Evolutionary conservation across 2,888 invertebrate species (phyloP).

Genomic region (Microdon myrmicae): DNA sequence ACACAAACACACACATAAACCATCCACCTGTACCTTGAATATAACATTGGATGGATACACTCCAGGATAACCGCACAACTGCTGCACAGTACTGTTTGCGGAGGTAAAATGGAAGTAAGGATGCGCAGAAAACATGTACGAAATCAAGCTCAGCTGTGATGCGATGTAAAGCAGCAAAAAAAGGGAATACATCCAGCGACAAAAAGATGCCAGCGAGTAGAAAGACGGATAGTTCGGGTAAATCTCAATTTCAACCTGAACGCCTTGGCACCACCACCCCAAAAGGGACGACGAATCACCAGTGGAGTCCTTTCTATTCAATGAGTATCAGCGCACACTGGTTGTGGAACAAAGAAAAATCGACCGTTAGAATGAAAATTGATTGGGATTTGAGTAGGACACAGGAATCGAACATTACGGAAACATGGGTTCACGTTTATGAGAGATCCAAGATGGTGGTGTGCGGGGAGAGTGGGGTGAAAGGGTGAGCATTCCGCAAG

Average conservation of each 20-base stretch:
- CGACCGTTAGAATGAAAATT: conserved; percentile 47
- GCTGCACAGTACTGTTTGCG: conserved; percentile 47
- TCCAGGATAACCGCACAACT: conserved; percentile 47
- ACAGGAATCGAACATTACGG: conserved; percentile 48
- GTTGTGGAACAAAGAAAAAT: conserved; percentile 37
- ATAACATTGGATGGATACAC: conserved; percentile 26
- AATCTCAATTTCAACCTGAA: conserved; percentile 1
- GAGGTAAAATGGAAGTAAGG: conserved; percentile 52
- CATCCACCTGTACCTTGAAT: too few relatives aligned
- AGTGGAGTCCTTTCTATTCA: conserved; percentile 33
- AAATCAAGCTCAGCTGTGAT: conserved; percentile 45
- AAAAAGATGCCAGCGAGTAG: conserved; percentile 42
- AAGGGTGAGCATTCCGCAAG: too few relatives aligned
- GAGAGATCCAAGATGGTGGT: too few relatives aligned
- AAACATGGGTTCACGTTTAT: conserved; percentile 52
- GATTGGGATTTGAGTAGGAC: conserved; percentile 51
- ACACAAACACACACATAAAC: too few relatives aligned
- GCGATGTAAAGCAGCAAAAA: conserved; percentile 43
- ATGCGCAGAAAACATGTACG: conserved; percentile 48
- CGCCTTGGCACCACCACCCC: conserved; percentile 9
- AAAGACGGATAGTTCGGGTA: conserved; percentile 33
- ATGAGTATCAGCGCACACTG: conserved; percentile 33
- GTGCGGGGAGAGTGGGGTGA: too few relatives aligned
- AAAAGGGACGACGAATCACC: conserved; percentile 30
- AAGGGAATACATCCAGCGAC: too few relatives aligned